These are phyloP conservation scores for Rhogogaster chlorosoma DNA, from an alignment of 2,888 invertebrate species.

Conservation along the genomic window DNA sequence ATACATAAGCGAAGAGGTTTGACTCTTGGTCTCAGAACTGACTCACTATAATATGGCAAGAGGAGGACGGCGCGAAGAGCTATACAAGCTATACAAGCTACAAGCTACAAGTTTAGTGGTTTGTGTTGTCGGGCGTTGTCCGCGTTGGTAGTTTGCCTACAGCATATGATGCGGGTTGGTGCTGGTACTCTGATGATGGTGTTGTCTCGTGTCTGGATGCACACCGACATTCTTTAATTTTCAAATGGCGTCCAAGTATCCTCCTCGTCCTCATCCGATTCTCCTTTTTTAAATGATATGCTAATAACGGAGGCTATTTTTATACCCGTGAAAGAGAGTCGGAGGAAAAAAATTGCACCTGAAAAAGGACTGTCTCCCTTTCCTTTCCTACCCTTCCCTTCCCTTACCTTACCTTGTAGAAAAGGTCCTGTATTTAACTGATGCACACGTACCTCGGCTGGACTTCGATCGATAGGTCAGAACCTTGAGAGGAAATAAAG, in stretches of 20 bases:
- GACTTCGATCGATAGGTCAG: slow-evolving; percentile 46
- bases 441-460: background rate
- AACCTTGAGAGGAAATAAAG: background rate
- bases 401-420: background rate
- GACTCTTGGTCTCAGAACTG: background rate
- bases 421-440: background rate
- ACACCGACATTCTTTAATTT: slow-evolving; percentile 20
- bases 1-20: background rate
- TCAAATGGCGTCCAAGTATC: background rate
- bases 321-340: background rate
- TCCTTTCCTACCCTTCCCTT: background rate
- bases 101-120: slow-evolving; percentile 19
- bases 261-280: background rate
- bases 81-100: background rate
- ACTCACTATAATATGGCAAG: background rate
- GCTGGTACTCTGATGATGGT: background rate
- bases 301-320: background rate
- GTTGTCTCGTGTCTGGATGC: background rate
- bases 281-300: background rate
- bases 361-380: background rate
- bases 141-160: slow-evolving; percentile 20
- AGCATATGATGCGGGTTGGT: slow-evolving; percentile 8
- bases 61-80: background rate
- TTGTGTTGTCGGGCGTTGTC: slow-evolving; percentile 28
- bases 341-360: background rate